A percentile compares a stretch with the other conserved stretches of the same genome.
Conservation (phyloP, 1,140 invertebrate genomes). For the Zaprionus inermis region DNA sequence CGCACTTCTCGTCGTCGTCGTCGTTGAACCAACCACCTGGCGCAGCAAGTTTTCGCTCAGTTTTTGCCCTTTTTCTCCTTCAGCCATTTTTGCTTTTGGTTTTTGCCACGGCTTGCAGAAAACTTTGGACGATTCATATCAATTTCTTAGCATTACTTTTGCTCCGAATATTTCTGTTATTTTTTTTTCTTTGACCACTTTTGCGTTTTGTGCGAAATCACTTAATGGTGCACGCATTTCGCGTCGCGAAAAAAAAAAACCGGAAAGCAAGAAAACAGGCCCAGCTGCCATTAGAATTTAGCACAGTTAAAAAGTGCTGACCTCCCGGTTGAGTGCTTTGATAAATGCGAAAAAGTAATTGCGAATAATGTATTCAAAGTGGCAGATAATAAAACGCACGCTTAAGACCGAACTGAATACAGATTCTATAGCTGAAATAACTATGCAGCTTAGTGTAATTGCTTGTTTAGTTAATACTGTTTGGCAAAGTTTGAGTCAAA, state of each 20-base stretch:
- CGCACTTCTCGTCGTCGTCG: conserved; percentile 53
- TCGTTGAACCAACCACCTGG: conserved; percentile 52
- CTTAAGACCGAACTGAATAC: neutral
- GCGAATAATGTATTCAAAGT: conserved; percentile 39
- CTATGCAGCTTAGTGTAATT: neutral
- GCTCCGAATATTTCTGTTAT: conserved; percentile 28
- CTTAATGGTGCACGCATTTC: conserved; percentile 51
- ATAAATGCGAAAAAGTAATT: conserved; percentile 34
- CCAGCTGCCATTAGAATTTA: conserved; percentile 51
- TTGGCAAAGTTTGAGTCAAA: neutral
- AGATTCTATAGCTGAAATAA: neutral
- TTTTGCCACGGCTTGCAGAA: conserved; percentile 61
- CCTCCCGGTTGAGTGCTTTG: conserved; percentile 20
- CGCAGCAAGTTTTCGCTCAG: conserved; percentile 49
- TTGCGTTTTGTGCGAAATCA: conserved; percentile 62
- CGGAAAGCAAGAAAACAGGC: neutral
- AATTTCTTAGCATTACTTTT: conserved; percentile 72
- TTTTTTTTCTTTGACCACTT: neutral
- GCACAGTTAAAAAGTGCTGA: conserved; percentile 62
- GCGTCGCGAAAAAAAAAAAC: neutral
- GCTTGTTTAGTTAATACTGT: neutral
- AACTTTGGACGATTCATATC: conserved; percentile 73
- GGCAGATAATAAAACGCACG: conserved; percentile 1
- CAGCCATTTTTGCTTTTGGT: neutral
- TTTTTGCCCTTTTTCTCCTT: conserved; percentile 29